Conservation (phyloP, 92 coral and sea anemone species). For the Desmophyllum pertusum region DNA sequence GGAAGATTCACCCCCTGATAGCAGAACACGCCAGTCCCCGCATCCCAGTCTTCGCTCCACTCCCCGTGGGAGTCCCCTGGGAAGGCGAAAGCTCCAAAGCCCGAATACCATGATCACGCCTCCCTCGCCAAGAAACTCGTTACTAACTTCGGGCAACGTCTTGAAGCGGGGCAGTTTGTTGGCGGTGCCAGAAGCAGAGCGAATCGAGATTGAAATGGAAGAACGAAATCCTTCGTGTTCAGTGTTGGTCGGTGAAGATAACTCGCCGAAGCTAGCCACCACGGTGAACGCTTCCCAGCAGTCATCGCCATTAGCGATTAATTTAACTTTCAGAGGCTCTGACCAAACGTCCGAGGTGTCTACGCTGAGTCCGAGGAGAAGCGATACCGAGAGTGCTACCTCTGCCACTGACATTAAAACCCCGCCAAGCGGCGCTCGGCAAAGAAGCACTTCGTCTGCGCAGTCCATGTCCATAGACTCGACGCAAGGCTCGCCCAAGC, state of each 20-base stretch:
- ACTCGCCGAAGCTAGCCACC: background rate
- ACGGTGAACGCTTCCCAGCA: background rate
- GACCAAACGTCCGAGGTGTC: background rate
- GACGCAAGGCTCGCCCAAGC: constrained; percentile 66
- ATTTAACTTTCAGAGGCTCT: background rate
- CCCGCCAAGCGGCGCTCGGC: constrained; percentile 31
- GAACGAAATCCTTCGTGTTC: constrained; percentile 26
- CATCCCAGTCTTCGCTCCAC: constrained; percentile 45
- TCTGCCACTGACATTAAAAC: constrained; percentile 34
- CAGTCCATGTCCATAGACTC: constrained; percentile 75
- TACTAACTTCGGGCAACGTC: background rate
- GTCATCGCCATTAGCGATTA: constrained; percentile 13
- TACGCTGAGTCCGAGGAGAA: constrained; percentile 1
- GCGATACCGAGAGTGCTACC: constrained; percentile 11
- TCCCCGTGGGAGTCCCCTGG: constrained; percentile 35
- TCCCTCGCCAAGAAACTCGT: constrained; percentile 38
- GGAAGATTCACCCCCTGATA: constrained; percentile 18
- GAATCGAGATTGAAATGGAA: constrained; percentile 42
- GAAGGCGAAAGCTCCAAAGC: constrained; percentile 18
- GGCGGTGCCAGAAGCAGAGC: constrained; percentile 27
- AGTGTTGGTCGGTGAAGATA: background rate
- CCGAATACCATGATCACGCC: constrained; percentile 26
- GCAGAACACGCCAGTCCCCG: constrained; percentile 30
- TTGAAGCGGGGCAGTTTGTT: constrained; percentile 11
- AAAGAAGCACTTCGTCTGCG: constrained; percentile 49